Conservation (phyloP, 2,113 vertebrate genomes). For the Bufo bufo region DNA sequence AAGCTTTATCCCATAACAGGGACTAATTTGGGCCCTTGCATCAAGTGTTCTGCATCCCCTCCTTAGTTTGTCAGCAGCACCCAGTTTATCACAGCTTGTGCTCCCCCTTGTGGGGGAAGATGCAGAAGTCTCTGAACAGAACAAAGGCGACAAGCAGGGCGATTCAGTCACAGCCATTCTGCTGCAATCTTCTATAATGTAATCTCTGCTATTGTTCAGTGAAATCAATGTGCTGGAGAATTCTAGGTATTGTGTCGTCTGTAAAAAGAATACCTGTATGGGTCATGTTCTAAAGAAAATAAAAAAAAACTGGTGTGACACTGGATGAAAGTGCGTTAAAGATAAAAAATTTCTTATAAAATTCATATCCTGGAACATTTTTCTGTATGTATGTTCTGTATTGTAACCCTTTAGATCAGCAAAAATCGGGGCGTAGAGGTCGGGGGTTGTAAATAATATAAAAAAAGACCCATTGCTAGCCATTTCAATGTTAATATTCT, state of each 20-base stretch:
- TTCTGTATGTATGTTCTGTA: too few species aligned
- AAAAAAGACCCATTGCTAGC: too few species aligned
- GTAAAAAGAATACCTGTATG: background rate
- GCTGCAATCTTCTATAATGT: conserved; percentile 44
- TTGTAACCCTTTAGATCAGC: too few species aligned
- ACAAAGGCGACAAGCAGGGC: conserved; percentile 18
- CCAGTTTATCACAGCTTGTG: conserved; percentile 42
- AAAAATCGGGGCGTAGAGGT: too few species aligned
- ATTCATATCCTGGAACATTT: background rate
- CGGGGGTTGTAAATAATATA: too few species aligned
- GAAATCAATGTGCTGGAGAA: conserved; percentile 40
- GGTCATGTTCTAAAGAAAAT: background rate
- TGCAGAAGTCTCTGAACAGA: conserved; percentile 5
- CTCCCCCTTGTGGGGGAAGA: conserved; percentile 40
- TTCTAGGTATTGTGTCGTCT: background rate
- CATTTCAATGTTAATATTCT: too few species aligned
- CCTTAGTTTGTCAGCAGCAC: conserved; percentile 2
- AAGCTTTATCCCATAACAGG: background rate
- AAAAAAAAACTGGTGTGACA: background rate
- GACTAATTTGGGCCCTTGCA: conserved; percentile 46
- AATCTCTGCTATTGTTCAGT: conserved; percentile 50
- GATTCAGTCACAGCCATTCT: conserved; percentile 27
- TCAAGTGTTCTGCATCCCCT: conserved; percentile 34
- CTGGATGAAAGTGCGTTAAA: background rate
- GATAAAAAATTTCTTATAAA: background rate